Evolutionary conservation across 2,888 invertebrate species (phyloP).

Genomic region (Nymphalis urticae): DNA sequence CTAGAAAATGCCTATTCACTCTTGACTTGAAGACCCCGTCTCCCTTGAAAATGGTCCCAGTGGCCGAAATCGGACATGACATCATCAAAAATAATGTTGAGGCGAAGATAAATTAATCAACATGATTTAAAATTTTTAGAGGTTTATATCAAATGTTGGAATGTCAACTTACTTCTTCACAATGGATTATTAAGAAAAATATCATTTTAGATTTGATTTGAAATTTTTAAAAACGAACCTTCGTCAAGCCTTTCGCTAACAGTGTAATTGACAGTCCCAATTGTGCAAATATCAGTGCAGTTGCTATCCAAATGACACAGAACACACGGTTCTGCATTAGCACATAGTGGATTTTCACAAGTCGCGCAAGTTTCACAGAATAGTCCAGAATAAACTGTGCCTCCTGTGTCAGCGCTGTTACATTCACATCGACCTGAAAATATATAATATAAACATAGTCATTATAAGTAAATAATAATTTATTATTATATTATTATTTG

Average conservation of each 20-base stretch:
- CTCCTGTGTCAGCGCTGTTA: conserved; percentile 49
- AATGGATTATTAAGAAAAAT: not conserved
- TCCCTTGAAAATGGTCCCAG: no score
- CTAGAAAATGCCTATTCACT: no score
- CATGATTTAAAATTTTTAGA: no score
- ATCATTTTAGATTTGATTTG: not conserved
- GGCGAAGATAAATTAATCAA: no score
- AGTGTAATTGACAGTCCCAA: conserved; percentile 64
- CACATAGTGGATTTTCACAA: conserved; percentile 76
- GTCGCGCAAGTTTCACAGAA: conserved; percentile 79
- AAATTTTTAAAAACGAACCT: conserved; percentile 21
- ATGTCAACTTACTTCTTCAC: no score
- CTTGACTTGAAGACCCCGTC: no score
- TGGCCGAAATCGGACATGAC: no score
- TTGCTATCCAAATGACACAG: conserved; percentile 60
- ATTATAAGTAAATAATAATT: not conserved
- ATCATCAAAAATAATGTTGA: no score
- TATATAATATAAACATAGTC: not conserved
- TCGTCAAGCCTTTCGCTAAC: conserved; percentile 50
- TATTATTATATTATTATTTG: no score
- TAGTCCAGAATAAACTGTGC: conserved; percentile 64
- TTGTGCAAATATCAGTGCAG: conserved; percentile 61
- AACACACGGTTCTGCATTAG: conserved; percentile 74
- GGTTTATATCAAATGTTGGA: no score
- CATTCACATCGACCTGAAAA: conserved; percentile 69